A percentile compares a stretch with the other conserved stretches of the same genome.
Evolutionary conservation across 2,888 invertebrate species (phyloP).

Genomic region (Phortica magna): DNA sequence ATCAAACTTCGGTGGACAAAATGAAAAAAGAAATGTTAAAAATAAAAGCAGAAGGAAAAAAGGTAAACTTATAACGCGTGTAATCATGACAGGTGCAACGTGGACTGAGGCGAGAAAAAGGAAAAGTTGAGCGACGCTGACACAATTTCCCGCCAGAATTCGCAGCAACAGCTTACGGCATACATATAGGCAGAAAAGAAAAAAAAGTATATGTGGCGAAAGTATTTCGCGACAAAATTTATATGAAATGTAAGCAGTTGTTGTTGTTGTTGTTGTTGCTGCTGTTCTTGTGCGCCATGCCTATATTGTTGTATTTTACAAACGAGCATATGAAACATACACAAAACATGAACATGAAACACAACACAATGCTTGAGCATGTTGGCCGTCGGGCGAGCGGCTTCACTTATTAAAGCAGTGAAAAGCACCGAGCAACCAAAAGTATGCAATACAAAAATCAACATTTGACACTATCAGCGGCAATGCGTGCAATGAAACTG

Average conservation of each 20-base stretch:
- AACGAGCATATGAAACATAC: neutral
- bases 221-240: neutral
- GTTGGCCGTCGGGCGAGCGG: neutral
- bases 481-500: neutral
- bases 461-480: neutral
- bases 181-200: neutral
- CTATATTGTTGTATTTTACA: neutral
- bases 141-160: conserved; percentile 20
- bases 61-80: neutral
- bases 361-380: neutral
- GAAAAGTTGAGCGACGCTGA: neutral
- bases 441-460: conserved; percentile 22
- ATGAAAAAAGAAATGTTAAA: neutral
- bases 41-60: neutral
- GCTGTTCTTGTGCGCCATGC: neutral
- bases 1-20: neutral
- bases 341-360: neutral
- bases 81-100: conserved; percentile 17
- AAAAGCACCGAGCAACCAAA: too few species aligned
- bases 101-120: neutral
- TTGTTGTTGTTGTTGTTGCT: too few species aligned
- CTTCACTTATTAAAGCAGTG: too few species aligned
- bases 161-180: conserved; percentile 6
- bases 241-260: neutral
- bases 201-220: too few species aligned